Conservation (phyloP, 2,888 invertebrate species). For the Pristionchus maxplancki region DNA sequence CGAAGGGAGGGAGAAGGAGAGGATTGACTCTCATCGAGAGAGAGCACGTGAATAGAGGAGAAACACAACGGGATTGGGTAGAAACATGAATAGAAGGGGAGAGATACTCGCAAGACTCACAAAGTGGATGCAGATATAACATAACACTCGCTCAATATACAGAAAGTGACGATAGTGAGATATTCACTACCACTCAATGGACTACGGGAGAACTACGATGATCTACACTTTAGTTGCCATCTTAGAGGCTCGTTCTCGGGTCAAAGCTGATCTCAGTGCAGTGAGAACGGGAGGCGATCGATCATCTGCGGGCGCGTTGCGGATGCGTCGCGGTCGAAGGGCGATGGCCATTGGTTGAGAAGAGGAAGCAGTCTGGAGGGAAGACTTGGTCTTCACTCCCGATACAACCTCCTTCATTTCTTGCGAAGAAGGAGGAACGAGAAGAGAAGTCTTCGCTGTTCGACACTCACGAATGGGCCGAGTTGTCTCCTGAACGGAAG, state of each 20-base stretch:
- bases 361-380: conserved; percentile 54
- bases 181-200: conserved; percentile 39
- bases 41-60: neutral
- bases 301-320: neutral
- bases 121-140: neutral
- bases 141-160: conserved; percentile 43
- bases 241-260: conserved; percentile 29
- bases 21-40: neutral
- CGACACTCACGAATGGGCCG: neutral
- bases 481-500: conserved; percentile 11
- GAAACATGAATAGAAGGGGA: conserved; percentile 16
- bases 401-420: conserved; percentile 67
- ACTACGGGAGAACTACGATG: conserved; percentile 31
- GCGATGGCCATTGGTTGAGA: conserved; percentile 53
- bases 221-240: conserved; percentile 29
- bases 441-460: conserved; percentile 63
- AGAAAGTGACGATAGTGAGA: conserved; percentile 47
- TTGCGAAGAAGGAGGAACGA: conserved; percentile 63
- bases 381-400: conserved; percentile 60
- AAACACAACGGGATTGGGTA: conserved; percentile 11
- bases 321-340: conserved; percentile 54
- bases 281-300: conserved; percentile 43
- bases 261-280: conserved; percentile 38
- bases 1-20: neutral
- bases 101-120: conserved; percentile 36